Evolutionary conservation across 2,113 vertebrate species (phyloP).

Genomic region (Sinocyclocheilus anshuiensis): DNA sequence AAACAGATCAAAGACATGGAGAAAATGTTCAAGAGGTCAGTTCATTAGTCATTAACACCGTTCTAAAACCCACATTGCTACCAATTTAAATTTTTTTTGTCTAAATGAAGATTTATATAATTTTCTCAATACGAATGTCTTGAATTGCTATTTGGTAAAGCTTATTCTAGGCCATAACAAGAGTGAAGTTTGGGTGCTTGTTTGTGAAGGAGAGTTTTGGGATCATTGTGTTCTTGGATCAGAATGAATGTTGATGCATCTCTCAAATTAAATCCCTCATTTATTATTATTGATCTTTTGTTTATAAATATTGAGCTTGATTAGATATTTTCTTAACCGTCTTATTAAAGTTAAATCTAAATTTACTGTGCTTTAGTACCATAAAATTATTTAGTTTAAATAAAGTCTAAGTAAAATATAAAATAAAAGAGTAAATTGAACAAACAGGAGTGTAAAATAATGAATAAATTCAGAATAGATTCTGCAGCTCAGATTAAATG

Average conservation of each 20-base stretch:
- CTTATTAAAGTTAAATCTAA: too few species aligned
- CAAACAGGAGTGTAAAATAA: too few species aligned
- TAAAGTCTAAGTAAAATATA: too few species aligned
- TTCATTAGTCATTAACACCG: background rate
- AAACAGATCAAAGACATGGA: conserved; percentile 94
- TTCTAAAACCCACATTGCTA: background rate
- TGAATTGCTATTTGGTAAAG: background rate
- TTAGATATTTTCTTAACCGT: too few species aligned
- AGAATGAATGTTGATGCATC: background rate
- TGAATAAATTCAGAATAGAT: background rate
- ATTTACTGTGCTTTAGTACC: too few species aligned
- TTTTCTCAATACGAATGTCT: background rate
- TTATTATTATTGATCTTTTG: background rate
- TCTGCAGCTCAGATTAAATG: background rate
- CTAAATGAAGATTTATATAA: background rate
- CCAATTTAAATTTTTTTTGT: too few species aligned
- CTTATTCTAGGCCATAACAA: background rate
- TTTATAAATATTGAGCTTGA: background rate
- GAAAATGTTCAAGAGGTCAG: conserved; percentile 86
- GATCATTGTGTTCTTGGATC: conserved; percentile 1
- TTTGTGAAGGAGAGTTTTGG: background rate
- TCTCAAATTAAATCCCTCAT: background rate
- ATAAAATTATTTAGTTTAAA: too few species aligned
- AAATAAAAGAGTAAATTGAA: too few species aligned
- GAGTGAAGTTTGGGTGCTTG: background rate